Evolutionary conservation across 2,888 invertebrate genomes (phyloP).

Genomic region (Caradrina kadenii): DNA sequence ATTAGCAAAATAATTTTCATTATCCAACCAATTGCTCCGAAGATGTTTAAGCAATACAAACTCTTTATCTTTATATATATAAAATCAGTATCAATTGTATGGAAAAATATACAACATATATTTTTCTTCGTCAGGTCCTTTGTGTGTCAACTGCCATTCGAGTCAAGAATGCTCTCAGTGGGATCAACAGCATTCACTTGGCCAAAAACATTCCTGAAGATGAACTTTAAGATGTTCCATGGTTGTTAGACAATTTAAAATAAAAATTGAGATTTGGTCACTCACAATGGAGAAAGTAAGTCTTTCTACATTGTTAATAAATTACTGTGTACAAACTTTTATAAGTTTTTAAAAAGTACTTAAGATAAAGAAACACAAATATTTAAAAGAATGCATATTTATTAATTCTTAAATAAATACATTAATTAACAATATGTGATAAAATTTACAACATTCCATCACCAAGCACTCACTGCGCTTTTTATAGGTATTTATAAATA

Average conservation of each 20-base stretch:
- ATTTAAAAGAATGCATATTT: slow-evolving; percentile 82
- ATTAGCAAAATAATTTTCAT: no score
- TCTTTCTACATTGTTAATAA: no score
- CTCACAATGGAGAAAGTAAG: no score
- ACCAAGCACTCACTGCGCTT: slow-evolving; percentile 71
- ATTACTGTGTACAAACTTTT: no score
- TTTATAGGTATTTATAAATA: slow-evolving; percentile 40
- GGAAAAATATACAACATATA: not conserved
- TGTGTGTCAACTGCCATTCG: slow-evolving; percentile 69
- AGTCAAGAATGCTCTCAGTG: slow-evolving; percentile 68
- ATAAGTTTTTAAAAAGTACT: not conserved
- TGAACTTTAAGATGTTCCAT: slow-evolving; percentile 31
- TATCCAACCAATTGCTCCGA: no score
- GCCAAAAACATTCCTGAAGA: slow-evolving; percentile 51
- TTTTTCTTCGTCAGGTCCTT: slow-evolving; percentile 65
- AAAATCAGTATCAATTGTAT: no score
- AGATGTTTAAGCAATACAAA: no score
- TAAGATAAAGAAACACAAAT: slow-evolving; percentile 36
- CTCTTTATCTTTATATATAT: no score
- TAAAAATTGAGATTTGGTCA: not conserved
- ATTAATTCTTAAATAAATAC: slow-evolving; percentile 86
- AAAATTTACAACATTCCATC: slow-evolving; percentile 85
- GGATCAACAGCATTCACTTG: slow-evolving; percentile 64
- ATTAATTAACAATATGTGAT: slow-evolving; percentile 78
- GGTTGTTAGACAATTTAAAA: slow-evolving; percentile 6